Evolutionary conservation across 2,888 invertebrate genomes (phyloP), one percentile per base, ranked within the genome.

Genomic region (Endotricha flammealis): DNA sequence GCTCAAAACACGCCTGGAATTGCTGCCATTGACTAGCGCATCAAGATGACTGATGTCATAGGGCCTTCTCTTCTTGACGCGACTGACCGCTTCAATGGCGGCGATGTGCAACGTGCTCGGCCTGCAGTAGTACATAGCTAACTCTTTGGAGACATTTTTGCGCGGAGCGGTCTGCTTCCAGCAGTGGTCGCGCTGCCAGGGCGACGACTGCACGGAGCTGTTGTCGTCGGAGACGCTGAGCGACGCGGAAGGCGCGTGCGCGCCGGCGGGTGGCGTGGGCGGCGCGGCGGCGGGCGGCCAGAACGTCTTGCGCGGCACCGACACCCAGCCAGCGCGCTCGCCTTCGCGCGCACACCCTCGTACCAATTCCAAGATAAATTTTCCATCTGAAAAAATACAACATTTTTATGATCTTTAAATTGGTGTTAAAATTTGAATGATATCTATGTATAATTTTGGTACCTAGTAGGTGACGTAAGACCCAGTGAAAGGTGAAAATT

Each of bases 151-250:
- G 49, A 91, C 86, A 71, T 92, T 91, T 50, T 90, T 90, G 57
- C 91, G 90, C 39, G 95, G 95, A 50, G 90, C 88, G 48, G 91
- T 86, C 78, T 95, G 95, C 78, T 95, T 95, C 94, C 95, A 95
- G 70, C 93, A 93, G 82, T 95, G 95, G 79, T 95, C 95, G 57
- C 95, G 90, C 81, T 95, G 94, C 94, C 95, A 95, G 44, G 95
- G 95, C 63, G 95, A 95, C 53, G 95, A 95, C 76, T 95, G 95
- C 69, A 95, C 90, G 50, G 95, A 95, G 67, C 94, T 94, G 85
- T 95, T 95, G 81, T 95, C 95, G 88, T 95, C 95, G 63, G 95
- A 95, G 81, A 93, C 94, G 83, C 94, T 94, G 73, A 95, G 91
- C 53, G 94, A 93, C 64, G 93, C 91, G 59, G 92, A 92, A 73